phyloP scores from a whole-genome alignment of 2,888 invertebrate genomes.

The Athripsodes cinereus region DNA sequence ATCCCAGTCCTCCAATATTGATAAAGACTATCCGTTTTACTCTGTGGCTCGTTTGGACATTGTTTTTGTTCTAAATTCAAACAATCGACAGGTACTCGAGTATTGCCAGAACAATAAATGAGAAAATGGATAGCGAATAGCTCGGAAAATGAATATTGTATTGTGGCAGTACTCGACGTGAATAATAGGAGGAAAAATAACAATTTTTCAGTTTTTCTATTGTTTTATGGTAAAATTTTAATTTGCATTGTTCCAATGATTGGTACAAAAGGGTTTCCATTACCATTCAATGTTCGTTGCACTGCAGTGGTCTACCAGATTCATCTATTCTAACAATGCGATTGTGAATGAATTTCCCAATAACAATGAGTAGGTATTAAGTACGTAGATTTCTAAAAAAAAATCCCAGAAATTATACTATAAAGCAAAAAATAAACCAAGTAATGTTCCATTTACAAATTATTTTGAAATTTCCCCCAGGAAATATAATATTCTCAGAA shows the following conservation, averaged over 20 bases:
- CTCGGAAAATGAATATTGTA: conserved; percentile 7
- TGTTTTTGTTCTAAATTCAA: conserved; percentile 22
- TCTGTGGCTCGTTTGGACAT: conserved; percentile 9
- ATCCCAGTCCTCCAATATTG: conserved; percentile 5
- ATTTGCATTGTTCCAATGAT: conserved; percentile 1
- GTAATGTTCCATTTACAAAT: no score
- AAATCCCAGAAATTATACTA: no score
- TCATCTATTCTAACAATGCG: no score
- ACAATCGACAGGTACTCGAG: conserved; percentile 9
- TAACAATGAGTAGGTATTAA: no score
- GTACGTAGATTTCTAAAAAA: no score
- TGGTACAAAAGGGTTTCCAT: neutral
- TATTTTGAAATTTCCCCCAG: no score
- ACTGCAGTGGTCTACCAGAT: no score
- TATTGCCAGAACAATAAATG: conserved; percentile 10
- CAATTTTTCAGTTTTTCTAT: conserved; percentile 2
- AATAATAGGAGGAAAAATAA: neutral
- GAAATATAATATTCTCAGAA: no score
- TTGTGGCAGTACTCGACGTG: neutral
- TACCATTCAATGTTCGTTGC: no score
- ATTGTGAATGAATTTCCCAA: no score
- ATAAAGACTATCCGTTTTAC: conserved; percentile 16
- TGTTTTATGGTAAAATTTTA: neutral
- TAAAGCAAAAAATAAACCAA: no score
- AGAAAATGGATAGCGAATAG: conserved; percentile 8